These are phyloP conservation scores for Gallinago solitaria DNA, from an alignment of 2,797 vertebrate species.

Conservation along the genomic window DNA sequence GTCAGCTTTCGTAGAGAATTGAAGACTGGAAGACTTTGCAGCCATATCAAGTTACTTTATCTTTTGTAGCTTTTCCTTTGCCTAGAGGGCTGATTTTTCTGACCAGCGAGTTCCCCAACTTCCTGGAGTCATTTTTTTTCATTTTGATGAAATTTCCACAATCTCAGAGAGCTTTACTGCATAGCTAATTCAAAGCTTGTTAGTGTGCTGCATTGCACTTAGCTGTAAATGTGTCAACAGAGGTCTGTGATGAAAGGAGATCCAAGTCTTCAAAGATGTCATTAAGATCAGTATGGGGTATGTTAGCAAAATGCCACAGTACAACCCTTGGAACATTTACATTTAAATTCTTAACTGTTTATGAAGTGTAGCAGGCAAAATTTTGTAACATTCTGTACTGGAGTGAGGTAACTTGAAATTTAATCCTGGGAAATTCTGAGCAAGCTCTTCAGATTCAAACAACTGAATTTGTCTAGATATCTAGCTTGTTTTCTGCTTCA, in stretches of 20 bases:
- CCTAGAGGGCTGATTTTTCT: neutral
- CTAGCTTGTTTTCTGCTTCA: neutral
- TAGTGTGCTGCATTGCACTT: neutral
- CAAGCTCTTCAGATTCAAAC: neutral
- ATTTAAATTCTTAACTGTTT: slow-evolving; percentile 2
- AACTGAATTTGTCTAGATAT: neutral
- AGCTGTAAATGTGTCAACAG: neutral
- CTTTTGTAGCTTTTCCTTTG: neutral
- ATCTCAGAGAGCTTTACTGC: neutral
- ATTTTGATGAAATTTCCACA: neutral
- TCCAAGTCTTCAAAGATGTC: neutral
- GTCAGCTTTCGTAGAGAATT: neutral
- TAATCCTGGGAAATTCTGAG: neutral
- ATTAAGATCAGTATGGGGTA: neutral
- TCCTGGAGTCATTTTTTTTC: neutral
- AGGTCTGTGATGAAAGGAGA: slow-evolving; percentile 7
- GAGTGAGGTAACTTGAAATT: neutral
- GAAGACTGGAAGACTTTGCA: neutral
- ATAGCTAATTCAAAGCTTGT: neutral
- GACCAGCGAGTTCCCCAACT: neutral
- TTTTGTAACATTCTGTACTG: neutral
- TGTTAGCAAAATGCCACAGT: neutral
- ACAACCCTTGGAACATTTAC: neutral
- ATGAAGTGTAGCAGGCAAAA: neutral
- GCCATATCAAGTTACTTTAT: neutral